These are phyloP conservation scores for Baccha elongata DNA, from an alignment of 2,888 invertebrate genomes.

Conservation along the genomic window DNA sequence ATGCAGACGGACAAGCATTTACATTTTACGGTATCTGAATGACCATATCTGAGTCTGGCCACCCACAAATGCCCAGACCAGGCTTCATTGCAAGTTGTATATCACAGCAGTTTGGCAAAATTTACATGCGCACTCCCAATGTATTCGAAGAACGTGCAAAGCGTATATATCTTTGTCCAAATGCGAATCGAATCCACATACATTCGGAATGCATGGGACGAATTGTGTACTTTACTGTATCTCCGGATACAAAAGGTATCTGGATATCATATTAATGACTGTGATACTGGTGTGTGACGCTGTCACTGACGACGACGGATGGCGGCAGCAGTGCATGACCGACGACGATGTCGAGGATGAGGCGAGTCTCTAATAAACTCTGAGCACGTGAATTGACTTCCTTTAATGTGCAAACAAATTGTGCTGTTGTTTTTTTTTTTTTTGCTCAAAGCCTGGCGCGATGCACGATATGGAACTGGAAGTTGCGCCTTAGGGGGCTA, in stretches of 20 bases:
- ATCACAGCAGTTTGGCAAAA: constrained; percentile 36
- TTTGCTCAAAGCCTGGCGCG: constrained; percentile 33
- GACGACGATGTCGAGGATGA: not conserved
- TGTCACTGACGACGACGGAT: constrained; percentile 37
- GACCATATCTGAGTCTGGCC: constrained; percentile 54
- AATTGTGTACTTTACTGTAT: constrained; percentile 54
- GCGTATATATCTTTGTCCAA: constrained; percentile 21
- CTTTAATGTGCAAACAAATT: constrained; percentile 66
- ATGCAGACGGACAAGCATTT: constrained; percentile 61
- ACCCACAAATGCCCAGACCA: constrained; percentile 48
- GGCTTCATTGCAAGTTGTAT: constrained; percentile 7
- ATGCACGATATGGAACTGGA: constrained; percentile 40
- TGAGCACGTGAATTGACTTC: constrained; percentile 71
- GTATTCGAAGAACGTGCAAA: constrained; percentile 59
- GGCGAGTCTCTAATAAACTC: constrained; percentile 58
- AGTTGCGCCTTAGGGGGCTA: constrained; percentile 45
- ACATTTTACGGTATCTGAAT: constrained; percentile 60
- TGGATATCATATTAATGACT: constrained; percentile 73
- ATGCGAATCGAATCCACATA: constrained; percentile 15
- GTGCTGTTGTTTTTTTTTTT: constrained; percentile 21
- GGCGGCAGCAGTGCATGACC: not conserved
- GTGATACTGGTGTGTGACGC: constrained; percentile 63
- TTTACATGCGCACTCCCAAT: constrained; percentile 51
- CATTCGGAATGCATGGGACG: constrained; percentile 59
- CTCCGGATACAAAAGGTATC: constrained; percentile 72